Conservation (phyloP, 2,113 vertebrate species). For the Prochilodus magdalenae region DNA sequence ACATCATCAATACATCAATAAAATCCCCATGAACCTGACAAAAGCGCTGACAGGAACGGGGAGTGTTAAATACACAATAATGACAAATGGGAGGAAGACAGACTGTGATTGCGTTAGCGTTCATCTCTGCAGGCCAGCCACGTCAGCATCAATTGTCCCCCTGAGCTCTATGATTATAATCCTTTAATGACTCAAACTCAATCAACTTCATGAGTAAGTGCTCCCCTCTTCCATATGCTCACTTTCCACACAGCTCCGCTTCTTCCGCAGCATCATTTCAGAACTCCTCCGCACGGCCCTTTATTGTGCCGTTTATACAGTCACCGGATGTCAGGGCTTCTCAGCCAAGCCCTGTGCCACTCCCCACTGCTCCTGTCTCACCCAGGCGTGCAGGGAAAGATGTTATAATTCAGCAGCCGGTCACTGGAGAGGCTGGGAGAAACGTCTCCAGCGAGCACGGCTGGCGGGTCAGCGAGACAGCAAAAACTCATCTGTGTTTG, state of each 20-base stretch:
- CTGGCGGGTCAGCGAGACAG: conserved; percentile 59
- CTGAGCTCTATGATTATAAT: conserved; percentile 66
- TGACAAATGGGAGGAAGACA: conserved; percentile 63
- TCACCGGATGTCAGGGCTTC: conserved; percentile 49
- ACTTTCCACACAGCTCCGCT: conserved; percentile 18
- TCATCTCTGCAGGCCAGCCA: conserved; percentile 42
- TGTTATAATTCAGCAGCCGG: conserved; percentile 42
- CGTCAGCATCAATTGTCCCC: conserved; percentile 61
- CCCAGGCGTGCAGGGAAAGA: conserved; percentile 53
- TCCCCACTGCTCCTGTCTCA: conserved; percentile 18
- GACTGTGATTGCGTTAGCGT: conserved; percentile 58
- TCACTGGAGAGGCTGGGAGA: conserved; percentile 50
- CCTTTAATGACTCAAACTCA: conserved; percentile 72
- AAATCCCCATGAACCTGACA: not conserved
- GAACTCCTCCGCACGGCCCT: not conserved
- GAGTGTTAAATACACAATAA: conserved; percentile 47
- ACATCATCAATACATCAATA: not conserved
- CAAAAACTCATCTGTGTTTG: conserved; percentile 70
- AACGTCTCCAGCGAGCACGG: conserved; percentile 53
- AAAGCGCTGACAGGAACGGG: not conserved
- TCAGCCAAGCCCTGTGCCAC: conserved; percentile 36
- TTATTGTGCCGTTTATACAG: conserved; percentile 17
- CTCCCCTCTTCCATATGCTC: conserved; percentile 29
- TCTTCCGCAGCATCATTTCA: conserved; percentile 17
- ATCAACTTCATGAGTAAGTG: conserved; percentile 60